Evolutionary conservation across 2,113 vertebrate genomes (phyloP).

Genomic region (Cyanocitta stelleri): DNA sequence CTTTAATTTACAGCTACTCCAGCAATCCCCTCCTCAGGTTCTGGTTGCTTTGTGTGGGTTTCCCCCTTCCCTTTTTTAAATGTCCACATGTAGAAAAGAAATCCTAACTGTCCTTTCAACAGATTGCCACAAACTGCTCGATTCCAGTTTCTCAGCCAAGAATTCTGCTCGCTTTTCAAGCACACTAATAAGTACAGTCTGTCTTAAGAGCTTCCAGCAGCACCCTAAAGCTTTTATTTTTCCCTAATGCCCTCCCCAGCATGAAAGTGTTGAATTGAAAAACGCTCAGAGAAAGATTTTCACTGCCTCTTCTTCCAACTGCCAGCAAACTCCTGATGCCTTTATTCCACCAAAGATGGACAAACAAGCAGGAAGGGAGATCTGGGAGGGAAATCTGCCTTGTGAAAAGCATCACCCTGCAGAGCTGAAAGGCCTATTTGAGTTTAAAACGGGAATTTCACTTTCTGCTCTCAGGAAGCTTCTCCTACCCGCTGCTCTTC

Average conservation of each 20-base stretch:
- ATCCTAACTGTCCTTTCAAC: neutral
- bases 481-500: neutral
- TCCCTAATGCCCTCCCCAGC: neutral
- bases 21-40: neutral
- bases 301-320: neutral
- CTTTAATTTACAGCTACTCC: neutral
- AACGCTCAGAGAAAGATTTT: neutral
- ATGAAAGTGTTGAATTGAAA: neutral
- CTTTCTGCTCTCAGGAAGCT: neutral
- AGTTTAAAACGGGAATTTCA: rapidly evolving
- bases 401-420: neutral
- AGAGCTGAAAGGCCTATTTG: neutral
- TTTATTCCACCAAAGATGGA: neutral
- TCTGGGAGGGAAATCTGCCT: neutral
- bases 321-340: neutral
- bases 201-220: neutral
- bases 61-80: neutral
- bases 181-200: neutral
- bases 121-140: neutral
- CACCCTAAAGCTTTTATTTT: neutral
- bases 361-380: neutral
- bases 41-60: neutral
- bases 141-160: neutral
- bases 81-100: neutral
- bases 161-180: neutral